A percentile compares a stretch with the other conserved stretches of the same genome.
phyloP scores from a whole-genome alignment of 2,797 vertebrate genomes.

The Oreonectes daqikongensis region DNA sequence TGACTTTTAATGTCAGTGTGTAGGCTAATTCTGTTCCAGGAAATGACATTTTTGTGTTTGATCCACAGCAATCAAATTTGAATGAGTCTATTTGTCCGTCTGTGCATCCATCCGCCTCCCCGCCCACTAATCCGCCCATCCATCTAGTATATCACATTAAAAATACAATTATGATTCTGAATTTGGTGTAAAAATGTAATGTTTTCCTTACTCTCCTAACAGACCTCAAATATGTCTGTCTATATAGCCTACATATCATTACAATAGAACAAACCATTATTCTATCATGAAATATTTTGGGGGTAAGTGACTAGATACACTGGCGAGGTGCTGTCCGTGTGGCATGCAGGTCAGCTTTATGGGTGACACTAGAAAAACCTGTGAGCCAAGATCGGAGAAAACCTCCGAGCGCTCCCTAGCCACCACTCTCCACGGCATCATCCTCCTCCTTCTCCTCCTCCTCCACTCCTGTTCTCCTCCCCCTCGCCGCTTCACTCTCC shows the following conservation, averaged over 20 bases:
- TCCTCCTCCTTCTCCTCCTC: constrained; percentile 43
- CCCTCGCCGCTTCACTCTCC: constrained; percentile 57
- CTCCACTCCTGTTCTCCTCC: constrained; percentile 55
- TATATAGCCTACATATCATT: too few relatives aligned
- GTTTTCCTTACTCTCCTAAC: too few relatives aligned
- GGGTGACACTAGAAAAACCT: constrained; percentile 46
- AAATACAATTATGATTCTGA: too few relatives aligned
- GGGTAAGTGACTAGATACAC: background rate
- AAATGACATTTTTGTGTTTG: constrained; percentile 36
- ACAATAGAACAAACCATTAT: too few relatives aligned
- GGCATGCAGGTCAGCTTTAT: constrained; percentile 39
- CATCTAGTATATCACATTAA: background rate
- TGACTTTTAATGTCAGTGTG: constrained; percentile 3
- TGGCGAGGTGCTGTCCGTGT: constrained; percentile 2
- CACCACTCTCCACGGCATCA: constrained; percentile 56
- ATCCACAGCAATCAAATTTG: constrained; percentile 35
- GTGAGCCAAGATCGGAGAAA: constrained; percentile 60
- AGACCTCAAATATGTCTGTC: too few relatives aligned
- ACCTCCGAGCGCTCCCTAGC: constrained; percentile 57
- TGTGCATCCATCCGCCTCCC: background rate
- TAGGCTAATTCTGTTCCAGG: constrained; percentile 14
- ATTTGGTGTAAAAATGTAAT: too few relatives aligned
- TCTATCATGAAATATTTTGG: too few relatives aligned
- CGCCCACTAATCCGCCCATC: too few relatives aligned
- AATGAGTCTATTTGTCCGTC: constrained; percentile 35